phyloP scores from a whole-genome alignment of 2,888 invertebrate genomes.

The Eumerus sabulonum region DNA sequence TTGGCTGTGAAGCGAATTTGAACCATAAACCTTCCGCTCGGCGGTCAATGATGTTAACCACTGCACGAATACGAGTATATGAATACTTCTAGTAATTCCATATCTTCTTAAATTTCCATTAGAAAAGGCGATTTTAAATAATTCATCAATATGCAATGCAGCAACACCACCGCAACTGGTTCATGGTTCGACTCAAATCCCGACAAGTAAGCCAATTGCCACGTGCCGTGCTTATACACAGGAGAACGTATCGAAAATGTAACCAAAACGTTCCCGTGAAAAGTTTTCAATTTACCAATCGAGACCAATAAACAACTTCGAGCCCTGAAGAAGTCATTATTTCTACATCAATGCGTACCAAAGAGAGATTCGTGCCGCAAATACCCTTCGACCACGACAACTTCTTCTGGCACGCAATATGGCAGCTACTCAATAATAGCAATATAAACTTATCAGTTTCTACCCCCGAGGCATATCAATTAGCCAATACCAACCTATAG shows the following conservation, averaged over 20 bases:
- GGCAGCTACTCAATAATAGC: constrained; percentile 38
- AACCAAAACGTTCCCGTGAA: constrained; percentile 16
- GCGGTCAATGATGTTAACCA: too few species aligned
- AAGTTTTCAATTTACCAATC: constrained; percentile 28
- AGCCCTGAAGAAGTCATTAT: constrained; percentile 6
- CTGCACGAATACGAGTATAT: too few species aligned
- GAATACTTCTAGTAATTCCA: too few species aligned
- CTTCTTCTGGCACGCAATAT: constrained; percentile 30
- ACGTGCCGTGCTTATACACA: too few species aligned
- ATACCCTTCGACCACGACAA: not conserved
- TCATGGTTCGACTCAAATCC: too few species aligned
- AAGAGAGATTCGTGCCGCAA: constrained; percentile 2
- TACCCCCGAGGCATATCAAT: constrained; percentile 52
- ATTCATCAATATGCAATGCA: too few species aligned
- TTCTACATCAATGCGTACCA: not conserved
- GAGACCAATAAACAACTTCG: constrained; percentile 24
- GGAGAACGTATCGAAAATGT: constrained; percentile 1
- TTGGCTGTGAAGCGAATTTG: too few species aligned
- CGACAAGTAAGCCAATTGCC: too few species aligned
- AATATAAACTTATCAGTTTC: constrained; percentile 46
- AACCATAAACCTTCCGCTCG: too few species aligned
- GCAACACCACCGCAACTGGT: too few species aligned
- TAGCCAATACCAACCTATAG: constrained; percentile 29
- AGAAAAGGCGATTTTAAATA: too few species aligned
- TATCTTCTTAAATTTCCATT: too few species aligned